Conservation (phyloP, 2,113 vertebrate species). For the Seriola quinqueradiata region DNA sequence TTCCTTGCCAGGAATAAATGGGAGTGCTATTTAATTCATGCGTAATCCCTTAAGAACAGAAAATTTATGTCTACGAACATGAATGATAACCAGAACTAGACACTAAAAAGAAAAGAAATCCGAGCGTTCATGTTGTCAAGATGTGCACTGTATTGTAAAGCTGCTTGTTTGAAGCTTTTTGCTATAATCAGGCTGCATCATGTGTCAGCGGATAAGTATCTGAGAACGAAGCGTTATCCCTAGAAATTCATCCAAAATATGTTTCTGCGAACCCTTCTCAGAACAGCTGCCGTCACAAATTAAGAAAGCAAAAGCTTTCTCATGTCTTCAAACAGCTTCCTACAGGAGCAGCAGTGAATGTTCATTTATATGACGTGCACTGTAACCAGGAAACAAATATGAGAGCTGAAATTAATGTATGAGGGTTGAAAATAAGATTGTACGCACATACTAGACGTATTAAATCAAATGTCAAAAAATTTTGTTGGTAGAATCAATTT, state of each 20-base stretch:
- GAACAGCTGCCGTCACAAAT: constrained; percentile 36
- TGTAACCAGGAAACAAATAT: constrained; percentile 1
- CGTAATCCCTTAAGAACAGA: neutral
- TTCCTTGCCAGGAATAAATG: constrained; percentile 16
- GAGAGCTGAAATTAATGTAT: neutral
- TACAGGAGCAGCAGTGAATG: constrained; percentile 1
- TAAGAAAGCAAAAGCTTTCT: constrained; percentile 16
- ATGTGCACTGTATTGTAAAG: constrained; percentile 10
- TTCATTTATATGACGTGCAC: neutral
- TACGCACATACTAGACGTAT: neutral
- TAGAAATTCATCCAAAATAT: constrained; percentile 32
- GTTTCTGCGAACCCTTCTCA: constrained; percentile 38
- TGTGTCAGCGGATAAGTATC: constrained; percentile 24
- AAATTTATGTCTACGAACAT: constrained; percentile 22
- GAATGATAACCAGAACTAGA: constrained; percentile 1
- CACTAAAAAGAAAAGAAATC: constrained; percentile 1
- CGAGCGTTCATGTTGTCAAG: constrained; percentile 16
- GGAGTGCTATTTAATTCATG: constrained; percentile 17
- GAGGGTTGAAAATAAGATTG: neutral
- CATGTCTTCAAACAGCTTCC: constrained; percentile 1
- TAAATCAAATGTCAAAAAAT: neutral
- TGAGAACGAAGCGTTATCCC: constrained; percentile 14
- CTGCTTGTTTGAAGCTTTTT: constrained; percentile 32
- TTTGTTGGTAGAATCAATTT: neutral
- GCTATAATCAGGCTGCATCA: constrained; percentile 6